A percentile compares a stretch with the other conserved stretches of the same genome.
Conservation (phyloP, 2,113 vertebrate species). For the Anarrhichthys ocellatus region DNA sequence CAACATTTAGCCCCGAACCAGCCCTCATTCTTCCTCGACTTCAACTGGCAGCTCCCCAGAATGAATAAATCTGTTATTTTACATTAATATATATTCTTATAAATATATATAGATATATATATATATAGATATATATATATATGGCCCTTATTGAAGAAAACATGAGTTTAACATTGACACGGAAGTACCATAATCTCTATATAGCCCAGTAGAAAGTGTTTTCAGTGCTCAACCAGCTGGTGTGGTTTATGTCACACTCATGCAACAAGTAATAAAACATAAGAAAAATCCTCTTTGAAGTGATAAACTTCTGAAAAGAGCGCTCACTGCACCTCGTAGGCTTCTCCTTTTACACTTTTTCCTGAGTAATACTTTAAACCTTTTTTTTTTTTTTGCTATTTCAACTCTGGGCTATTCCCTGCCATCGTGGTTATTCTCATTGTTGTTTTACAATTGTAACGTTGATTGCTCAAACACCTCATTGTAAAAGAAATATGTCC, state of each 20-base stretch:
- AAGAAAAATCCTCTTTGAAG: constrained; percentile 78
- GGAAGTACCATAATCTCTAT: constrained; percentile 88
- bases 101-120: constrained; percentile 81
- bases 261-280: constrained; percentile 84
- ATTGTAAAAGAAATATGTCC: constrained; percentile 74
- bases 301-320: constrained; percentile 85
- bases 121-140: constrained; percentile 67
- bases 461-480: constrained; percentile 91
- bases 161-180: constrained; percentile 85
- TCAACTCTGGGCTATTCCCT: constrained; percentile 94
- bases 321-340: constrained; percentile 85
- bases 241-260: constrained; percentile 86
- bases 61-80: constrained; percentile 72
- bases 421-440: constrained; percentile 79
- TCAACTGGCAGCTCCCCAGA: constrained; percentile 74
- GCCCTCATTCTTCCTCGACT: constrained; percentile 52
- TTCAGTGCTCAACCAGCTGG: constrained; percentile 79
- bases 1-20: constrained; percentile 40
- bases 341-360: constrained; percentile 88
- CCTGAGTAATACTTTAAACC: constrained; percentile 98
- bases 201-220: constrained; percentile 86
- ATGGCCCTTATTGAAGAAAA: constrained; percentile 87
- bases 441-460: constrained; percentile 88
- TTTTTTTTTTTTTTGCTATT: constrained; percentile 90
- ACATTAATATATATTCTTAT: no score